Percentiles rank a stretch among this genome's conserved stretches.
These are phyloP conservation scores for Saxidomus purpurata DNA, from an alignment of 1,140 invertebrate species.

Conservation along the genomic window DNA sequence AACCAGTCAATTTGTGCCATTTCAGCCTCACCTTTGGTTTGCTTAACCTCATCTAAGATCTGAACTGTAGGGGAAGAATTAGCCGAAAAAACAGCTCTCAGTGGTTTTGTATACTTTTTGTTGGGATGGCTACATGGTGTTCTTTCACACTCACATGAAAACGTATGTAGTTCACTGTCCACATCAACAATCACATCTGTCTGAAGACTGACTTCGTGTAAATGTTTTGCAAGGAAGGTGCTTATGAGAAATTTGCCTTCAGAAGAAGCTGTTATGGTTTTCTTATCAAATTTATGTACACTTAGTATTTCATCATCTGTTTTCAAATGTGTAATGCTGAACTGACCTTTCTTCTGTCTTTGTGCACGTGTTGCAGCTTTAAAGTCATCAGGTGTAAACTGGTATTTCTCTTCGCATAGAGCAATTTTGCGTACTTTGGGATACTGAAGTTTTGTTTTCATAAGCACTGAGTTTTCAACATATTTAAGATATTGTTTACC, in stretches of 20 bases:
- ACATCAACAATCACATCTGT: constrained; percentile 30
- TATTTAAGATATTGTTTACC: constrained; percentile 42
- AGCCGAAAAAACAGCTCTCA: not conserved
- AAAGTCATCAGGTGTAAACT: constrained; percentile 56
- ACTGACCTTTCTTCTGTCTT: constrained; percentile 28
- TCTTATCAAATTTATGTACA: constrained; percentile 36
- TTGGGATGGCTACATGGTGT: not conserved
- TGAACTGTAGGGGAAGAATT: not conserved
- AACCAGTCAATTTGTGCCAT: constrained; percentile 51
- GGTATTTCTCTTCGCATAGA: constrained; percentile 62
- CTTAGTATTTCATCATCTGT: constrained; percentile 35
- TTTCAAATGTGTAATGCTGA: constrained; percentile 53
- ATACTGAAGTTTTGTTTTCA: not conserved
- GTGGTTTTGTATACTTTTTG: not conserved
- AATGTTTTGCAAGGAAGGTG: constrained; percentile 43
- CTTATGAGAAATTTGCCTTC: constrained; percentile 55
- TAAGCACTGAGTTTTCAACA: constrained; percentile 33
- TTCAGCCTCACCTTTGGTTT: constrained; percentile 59
- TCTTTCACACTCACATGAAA: not conserved
- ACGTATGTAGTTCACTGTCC: constrained; percentile 31
- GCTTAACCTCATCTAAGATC: constrained; percentile 8
- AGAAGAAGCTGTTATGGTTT: constrained; percentile 9
- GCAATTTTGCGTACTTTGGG: not conserved
- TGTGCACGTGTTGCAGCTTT: constrained; percentile 45
- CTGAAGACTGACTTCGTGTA: constrained; percentile 3